A percentile compares a stretch with the other conserved stretches of the same genome.
These are phyloP conservation scores for Cuculus canorus DNA, from an alignment of 2,797 vertebrate genomes.

Conservation along the genomic window DNA sequence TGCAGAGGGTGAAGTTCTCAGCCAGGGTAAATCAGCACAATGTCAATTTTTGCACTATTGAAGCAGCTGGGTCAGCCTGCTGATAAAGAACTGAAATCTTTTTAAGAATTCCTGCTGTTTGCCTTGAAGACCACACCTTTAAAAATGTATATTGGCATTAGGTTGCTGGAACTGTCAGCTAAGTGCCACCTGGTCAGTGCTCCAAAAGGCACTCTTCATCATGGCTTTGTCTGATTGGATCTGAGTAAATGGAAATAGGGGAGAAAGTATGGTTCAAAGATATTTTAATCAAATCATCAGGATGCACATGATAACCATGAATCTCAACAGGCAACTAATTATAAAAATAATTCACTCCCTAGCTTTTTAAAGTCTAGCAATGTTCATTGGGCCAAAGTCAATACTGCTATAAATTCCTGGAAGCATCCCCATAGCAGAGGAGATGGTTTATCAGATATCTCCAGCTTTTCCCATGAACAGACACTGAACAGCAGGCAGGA, in stretches of 20 bases:
- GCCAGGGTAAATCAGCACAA: conserved; percentile 43
- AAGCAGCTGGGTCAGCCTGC: conserved; percentile 23
- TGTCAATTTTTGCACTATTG: background rate
- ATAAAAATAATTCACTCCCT: background rate
- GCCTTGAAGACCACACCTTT: background rate
- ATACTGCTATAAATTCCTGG: background rate
- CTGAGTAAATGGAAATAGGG: background rate
- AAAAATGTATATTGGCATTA: background rate
- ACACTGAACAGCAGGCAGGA: background rate
- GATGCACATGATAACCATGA: background rate
- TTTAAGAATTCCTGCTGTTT: background rate
- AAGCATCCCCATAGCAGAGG: background rate
- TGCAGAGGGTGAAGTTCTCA: conserved; percentile 42
- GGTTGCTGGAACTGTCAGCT: background rate
- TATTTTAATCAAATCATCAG: background rate
- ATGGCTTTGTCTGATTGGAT: background rate
- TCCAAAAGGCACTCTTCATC: background rate
- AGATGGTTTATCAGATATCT: background rate
- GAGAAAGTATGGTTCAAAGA: background rate
- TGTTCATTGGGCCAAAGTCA: background rate
- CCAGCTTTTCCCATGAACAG: background rate
- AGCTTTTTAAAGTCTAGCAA: background rate
- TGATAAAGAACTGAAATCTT: background rate
- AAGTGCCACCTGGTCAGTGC: background rate
- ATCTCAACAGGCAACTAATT: background rate